A percentile compares a stretch with the other conserved stretches of the same genome.
Evolutionary conservation across 2,888 invertebrate genomes (phyloP).

Genomic region (Polymixis lichenea): DNA sequence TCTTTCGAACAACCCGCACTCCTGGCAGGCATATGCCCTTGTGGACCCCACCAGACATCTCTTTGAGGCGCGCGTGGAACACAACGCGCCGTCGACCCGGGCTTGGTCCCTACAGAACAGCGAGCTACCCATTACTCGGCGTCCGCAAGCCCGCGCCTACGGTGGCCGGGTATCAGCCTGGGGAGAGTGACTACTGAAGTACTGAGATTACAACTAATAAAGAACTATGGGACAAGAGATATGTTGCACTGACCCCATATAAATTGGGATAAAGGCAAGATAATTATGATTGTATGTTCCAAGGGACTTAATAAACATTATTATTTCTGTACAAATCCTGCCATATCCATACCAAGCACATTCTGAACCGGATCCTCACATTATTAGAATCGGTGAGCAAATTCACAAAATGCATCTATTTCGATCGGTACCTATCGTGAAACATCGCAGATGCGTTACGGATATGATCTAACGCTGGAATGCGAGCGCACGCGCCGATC

Average conservation of each 20-base stretch:
- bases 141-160: no score
- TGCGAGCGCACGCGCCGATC: constrained; percentile 53
- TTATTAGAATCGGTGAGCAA: constrained; percentile 4
- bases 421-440: constrained; percentile 30
- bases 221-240: background rate
- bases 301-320: background rate
- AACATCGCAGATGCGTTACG: constrained; percentile 48
- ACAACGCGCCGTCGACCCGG: no score
- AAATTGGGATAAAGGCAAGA: background rate
- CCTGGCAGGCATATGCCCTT: no score
- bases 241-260: background rate
- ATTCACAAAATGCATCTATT: constrained; percentile 45
- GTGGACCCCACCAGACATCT: no score
- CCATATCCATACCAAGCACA: background rate
- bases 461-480: constrained; percentile 61
- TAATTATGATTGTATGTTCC: background rate
- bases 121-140: no score
- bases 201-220: background rate
- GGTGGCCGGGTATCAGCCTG: no score
- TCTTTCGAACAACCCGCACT: no score
- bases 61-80: no score
- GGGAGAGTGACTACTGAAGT: no score
- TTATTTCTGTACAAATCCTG: background rate
- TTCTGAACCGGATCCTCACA: constrained; percentile 7
- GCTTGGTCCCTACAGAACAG: no score